A percentile compares a stretch with the other conserved stretches of the same genome.
These are phyloP conservation scores for Crotalus viridis DNA, from an alignment of 2,113 vertebrate species.

Conservation along the genomic window DNA sequence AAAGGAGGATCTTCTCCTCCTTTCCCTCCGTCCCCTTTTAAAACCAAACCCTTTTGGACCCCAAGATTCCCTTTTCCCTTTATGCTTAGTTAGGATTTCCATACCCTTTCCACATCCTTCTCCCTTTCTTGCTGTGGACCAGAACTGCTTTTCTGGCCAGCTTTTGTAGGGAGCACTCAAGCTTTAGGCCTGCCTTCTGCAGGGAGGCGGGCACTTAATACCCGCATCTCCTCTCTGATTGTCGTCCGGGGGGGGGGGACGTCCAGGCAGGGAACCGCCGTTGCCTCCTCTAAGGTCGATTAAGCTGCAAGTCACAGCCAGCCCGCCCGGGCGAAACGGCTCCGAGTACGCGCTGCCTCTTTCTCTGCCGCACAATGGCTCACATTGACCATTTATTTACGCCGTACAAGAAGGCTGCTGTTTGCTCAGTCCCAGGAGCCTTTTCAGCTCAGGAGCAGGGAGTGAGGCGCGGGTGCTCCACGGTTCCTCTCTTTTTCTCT, in stretches of 20 bases:
- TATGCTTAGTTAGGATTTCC: neutral
- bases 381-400: slow-evolving; percentile 89
- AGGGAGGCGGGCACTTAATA: neutral
- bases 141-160: neutral
- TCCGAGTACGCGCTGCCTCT: slow-evolving; percentile 64
- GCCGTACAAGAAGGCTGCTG: slow-evolving; percentile 82
- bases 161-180: neutral
- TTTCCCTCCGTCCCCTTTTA: neutral
- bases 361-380: slow-evolving; percentile 73
- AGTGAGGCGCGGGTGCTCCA: neutral
- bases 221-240: neutral
- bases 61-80: neutral
- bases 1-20: neutral
- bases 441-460: slow-evolving; percentile 51
- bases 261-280: slow-evolving; percentile 71
- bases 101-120: neutral
- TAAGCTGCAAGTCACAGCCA: slow-evolving; percentile 80
- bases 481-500: neutral
- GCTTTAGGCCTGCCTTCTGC: neutral
- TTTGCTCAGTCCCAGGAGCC: slow-evolving; percentile 72
- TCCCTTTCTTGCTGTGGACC: neutral
- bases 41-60: neutral
- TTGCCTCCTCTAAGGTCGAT: slow-evolving; percentile 63
- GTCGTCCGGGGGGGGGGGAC: slow-evolving; percentile 62
- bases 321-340: slow-evolving; percentile 58